Evolutionary conservation across 2,797 vertebrate species (phyloP).

Genomic region (Nasua narica): DNA sequence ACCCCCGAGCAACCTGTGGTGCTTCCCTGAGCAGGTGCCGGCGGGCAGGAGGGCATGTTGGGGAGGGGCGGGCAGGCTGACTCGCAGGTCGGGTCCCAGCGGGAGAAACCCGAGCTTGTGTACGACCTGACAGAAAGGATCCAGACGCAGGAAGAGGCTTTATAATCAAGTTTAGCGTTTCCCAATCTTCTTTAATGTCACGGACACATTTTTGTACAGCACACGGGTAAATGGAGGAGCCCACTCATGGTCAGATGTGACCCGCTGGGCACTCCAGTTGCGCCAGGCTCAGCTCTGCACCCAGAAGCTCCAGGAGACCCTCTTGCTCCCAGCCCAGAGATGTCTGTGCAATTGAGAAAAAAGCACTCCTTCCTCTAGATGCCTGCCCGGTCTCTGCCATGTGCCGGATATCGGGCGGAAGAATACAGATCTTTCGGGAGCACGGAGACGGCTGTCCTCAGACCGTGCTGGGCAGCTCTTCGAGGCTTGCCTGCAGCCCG

Average conservation of each 20-base stretch:
- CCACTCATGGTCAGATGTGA: not conserved
- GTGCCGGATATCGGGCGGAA: not conserved
- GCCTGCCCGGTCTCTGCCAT: not conserved
- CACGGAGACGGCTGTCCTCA: fast-evolving
- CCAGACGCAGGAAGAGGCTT: not conserved
- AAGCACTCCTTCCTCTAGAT: not conserved
- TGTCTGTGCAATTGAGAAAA: not conserved
- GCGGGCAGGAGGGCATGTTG: not conserved
- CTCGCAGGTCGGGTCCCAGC: not conserved
- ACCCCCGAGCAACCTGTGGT: not conserved
- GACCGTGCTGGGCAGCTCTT: not conserved
- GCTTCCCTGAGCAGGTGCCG: not conserved
- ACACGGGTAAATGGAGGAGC: not conserved
- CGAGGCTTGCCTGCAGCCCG: not conserved
- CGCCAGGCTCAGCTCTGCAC: not conserved
- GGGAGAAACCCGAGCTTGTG: not conserved
- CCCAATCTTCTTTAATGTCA: not conserved
- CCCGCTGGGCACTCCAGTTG: not conserved
- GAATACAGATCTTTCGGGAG: not conserved
- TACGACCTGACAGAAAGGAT: not conserved
- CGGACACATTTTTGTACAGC: not conserved
- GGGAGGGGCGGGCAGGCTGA: not conserved
- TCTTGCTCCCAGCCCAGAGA: not conserved
- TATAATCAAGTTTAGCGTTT: not conserved
- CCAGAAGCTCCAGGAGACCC: too few species aligned